Conservation (phyloP, 2,113 vertebrate species). For the Megaleporinus macrocephalus region DNA sequence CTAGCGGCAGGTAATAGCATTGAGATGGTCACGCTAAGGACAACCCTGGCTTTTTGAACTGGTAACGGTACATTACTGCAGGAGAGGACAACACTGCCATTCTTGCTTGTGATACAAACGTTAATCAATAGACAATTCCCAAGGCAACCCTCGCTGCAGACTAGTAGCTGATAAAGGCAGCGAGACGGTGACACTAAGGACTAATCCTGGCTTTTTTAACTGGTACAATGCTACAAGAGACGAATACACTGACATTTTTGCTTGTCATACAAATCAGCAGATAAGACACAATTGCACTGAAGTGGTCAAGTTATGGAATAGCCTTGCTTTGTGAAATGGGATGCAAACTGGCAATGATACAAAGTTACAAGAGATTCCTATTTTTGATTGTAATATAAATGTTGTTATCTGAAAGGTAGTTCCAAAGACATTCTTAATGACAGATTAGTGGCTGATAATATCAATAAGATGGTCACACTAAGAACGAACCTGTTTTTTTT, state of each 20-base stretch:
- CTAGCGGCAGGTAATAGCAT: constrained; percentile 11
- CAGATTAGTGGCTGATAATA: constrained; percentile 2
- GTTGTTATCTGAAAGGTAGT: too few relatives aligned
- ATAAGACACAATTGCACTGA: too few relatives aligned
- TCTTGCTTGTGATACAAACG: neutral
- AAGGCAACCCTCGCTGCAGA: neutral
- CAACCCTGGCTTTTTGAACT: neutral
- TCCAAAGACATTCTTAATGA: neutral
- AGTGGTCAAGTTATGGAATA: too few relatives aligned
- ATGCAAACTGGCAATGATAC: too few relatives aligned
- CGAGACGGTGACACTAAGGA: too few relatives aligned
- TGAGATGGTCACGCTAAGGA: neutral
- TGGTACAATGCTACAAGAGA: too few relatives aligned
- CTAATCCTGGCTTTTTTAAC: too few relatives aligned
- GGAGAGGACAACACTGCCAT: neutral
- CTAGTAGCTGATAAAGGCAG: neutral
- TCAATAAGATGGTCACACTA: neutral
- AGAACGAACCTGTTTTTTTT: neutral
- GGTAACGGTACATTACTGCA: neutral
- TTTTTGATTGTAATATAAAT: too few relatives aligned
- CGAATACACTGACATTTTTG: too few relatives aligned
- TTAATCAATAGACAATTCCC: neutral
- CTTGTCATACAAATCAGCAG: too few relatives aligned
- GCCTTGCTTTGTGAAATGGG: too few relatives aligned
- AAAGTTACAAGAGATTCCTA: too few relatives aligned